phyloP scores from a whole-genome alignment of 2,797 vertebrate species.

The Anas capensis region DNA sequence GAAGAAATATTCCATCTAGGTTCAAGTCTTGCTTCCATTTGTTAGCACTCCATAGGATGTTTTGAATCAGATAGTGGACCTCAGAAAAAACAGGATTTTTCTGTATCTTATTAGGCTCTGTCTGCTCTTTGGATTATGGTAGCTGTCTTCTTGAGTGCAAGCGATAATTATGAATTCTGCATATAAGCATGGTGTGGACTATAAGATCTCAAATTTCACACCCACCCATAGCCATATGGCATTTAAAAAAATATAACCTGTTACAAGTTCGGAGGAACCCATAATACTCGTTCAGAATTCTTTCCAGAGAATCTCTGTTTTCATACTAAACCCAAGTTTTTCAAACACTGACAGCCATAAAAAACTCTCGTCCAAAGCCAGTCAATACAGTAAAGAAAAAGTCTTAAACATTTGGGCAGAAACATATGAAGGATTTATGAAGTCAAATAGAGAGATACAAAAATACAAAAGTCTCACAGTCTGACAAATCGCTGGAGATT shows the following conservation, averaged over 20 bases:
- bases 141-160: not conserved
- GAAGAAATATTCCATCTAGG: not conserved
- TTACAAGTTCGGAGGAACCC: not conserved
- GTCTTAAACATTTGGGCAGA: not conserved
- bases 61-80: not conserved
- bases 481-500: conserved; percentile 30
- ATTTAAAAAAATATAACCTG: not conserved
- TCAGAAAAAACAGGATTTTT: not conserved
- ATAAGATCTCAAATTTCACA: not conserved
- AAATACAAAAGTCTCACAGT: not conserved
- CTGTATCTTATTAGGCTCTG: not conserved
- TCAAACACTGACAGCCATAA: not conserved
- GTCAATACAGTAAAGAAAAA: not conserved
- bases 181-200: not conserved
- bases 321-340: not conserved
- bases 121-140: not conserved
- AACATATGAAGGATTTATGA: conserved; percentile 27
- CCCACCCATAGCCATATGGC: not conserved
- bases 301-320: not conserved
- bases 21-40: not conserved
- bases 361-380: not conserved
- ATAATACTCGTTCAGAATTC: not conserved
- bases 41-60: not conserved
- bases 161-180: not conserved
- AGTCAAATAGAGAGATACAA: not conserved